These are phyloP conservation scores for Paratilapia polleni DNA, from an alignment of 2,113 vertebrate species.

Conservation along the genomic window DNA sequence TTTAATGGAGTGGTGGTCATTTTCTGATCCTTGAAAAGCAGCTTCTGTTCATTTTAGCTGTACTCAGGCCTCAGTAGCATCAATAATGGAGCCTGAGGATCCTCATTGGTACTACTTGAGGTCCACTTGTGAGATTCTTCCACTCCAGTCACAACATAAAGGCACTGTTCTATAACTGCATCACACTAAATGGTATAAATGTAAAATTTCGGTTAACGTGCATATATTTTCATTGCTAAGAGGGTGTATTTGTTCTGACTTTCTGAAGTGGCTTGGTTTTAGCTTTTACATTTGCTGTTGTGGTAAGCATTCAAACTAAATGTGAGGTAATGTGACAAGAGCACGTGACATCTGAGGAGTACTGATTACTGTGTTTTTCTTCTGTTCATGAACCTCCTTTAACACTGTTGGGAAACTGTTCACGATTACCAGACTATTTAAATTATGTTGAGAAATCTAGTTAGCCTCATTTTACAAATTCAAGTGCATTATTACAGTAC, in stretches of 20 bases:
- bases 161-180: constrained; percentile 33
- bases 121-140: neutral
- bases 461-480: constrained; percentile 49
- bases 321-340: constrained; percentile 37
- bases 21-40: constrained; percentile 41
- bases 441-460: constrained; percentile 65
- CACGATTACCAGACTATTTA: constrained; percentile 63
- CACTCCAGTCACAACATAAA: neutral
- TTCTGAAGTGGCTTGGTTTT: constrained; percentile 17
- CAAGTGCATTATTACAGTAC: constrained; percentile 27
- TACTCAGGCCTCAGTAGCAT: constrained; percentile 7
- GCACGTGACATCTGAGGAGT: constrained; percentile 22
- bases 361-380: constrained; percentile 36
- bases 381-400: constrained; percentile 42
- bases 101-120: neutral
- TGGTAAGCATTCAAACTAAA: constrained; percentile 27
- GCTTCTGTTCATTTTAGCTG: neutral
- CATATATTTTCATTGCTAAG: constrained; percentile 18
- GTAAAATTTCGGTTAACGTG: constrained; percentile 31
- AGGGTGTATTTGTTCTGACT: constrained; percentile 18
- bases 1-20: neutral
- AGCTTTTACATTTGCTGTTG: constrained; percentile 37
- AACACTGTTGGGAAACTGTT: constrained; percentile 60
- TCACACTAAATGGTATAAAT: constrained; percentile 18
- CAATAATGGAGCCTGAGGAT: neutral